Percentiles rank a stretch among this genome's conserved stretches.
phyloP scores from a whole-genome alignment of 1,140 invertebrate species.

The Sinonovacula constricta region DNA sequence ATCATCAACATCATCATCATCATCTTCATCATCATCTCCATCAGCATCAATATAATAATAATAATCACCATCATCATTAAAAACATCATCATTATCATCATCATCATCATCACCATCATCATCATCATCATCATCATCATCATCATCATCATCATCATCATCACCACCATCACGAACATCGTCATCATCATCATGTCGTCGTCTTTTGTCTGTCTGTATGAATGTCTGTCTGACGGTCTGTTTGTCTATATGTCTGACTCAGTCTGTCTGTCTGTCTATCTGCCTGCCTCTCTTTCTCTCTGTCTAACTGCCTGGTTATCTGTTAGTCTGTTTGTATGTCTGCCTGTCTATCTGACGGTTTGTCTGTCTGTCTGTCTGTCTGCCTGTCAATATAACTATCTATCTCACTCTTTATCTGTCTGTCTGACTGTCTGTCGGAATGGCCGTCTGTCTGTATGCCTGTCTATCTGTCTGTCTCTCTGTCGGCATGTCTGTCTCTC shows the following conservation, averaged over 20 bases:
- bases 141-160: no score
- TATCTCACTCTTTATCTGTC: conserved; percentile 1
- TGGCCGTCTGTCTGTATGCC: conserved; percentile 5
- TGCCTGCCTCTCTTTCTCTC: background rate
- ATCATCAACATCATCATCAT: no score
- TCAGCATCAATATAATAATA: no score
- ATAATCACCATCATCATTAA: no score
- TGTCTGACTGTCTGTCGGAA: conserved; percentile 8
- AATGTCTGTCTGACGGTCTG: background rate
- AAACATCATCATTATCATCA: no score
- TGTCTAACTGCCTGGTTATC: background rate
- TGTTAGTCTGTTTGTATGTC: background rate
- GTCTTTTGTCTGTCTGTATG: background rate
- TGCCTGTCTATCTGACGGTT: conserved; percentile 6
- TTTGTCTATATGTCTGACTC: background rate
- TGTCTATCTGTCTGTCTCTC: conserved; percentile 7
- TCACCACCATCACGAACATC: no score
- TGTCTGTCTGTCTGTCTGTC: no score
- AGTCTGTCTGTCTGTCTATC: background rate
- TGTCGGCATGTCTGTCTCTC: background rate
- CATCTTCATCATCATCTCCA: no score
- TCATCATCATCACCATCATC: no score
- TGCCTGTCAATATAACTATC: no score
- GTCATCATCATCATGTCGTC: no score
- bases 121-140: no score